phyloP scores from a whole-genome alignment of 2,888 invertebrate species.

The Drosophila nr. perissopoda region DNA sequence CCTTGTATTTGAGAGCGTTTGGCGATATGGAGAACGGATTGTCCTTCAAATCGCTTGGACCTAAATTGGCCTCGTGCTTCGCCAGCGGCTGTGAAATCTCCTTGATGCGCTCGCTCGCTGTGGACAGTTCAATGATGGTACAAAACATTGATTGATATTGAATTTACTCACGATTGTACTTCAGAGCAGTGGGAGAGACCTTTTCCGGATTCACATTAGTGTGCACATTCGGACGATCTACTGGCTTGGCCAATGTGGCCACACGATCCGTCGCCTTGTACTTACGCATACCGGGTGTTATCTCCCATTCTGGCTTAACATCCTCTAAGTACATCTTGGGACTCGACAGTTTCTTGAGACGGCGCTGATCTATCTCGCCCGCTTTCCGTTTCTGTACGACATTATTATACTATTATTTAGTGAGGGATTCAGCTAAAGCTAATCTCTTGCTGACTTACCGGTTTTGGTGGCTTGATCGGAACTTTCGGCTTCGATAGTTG shows the following conservation, averaged over 20 bases:
- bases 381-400: slow-evolving; percentile 39
- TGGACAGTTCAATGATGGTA: background rate
- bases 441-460: slow-evolving; percentile 52
- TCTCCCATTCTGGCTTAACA: slow-evolving; percentile 62
- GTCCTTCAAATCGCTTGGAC: slow-evolving; percentile 85
- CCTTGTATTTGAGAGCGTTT: slow-evolving; percentile 86
- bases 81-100: slow-evolving; percentile 72
- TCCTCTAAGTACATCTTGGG: slow-evolving; percentile 56
- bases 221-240: slow-evolving; percentile 42
- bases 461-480: slow-evolving; percentile 39
- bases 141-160: background rate
- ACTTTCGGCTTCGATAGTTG: slow-evolving; percentile 79
- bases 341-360: slow-evolving; percentile 66
- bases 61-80: slow-evolving; percentile 73
- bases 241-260: slow-evolving; percentile 39
- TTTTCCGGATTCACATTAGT: slow-evolving; percentile 56
- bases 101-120: slow-evolving; percentile 73
- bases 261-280: slow-evolving; percentile 64
- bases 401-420: background rate
- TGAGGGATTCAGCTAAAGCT: background rate
- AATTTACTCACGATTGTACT: slow-evolving; percentile 67
- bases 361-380: slow-evolving; percentile 39
- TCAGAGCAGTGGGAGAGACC: slow-evolving; percentile 63
- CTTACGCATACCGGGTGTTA: slow-evolving; percentile 48
- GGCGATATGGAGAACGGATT: slow-evolving; percentile 86